These are phyloP conservation scores for Macrobrachium rosenbergii DNA, from an alignment of 1,140 invertebrate genomes.

Conservation along the genomic window DNA sequence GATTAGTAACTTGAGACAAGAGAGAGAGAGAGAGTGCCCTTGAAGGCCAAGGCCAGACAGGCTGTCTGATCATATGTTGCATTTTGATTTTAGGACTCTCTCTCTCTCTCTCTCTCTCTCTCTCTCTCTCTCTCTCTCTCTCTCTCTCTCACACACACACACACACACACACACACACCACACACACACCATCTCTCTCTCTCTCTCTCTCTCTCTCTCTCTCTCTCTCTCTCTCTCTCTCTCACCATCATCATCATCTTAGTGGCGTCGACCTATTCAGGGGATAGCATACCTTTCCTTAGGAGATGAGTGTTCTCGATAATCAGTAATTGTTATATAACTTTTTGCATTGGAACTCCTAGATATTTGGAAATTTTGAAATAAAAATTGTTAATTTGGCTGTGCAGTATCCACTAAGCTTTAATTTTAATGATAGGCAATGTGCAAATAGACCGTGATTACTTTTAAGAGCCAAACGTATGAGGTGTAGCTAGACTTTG, in stretches of 20 bases:
- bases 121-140: not conserved
- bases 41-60: not conserved
- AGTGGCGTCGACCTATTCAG: too few relatives aligned
- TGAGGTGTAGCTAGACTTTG: too few relatives aligned
- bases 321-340: too few relatives aligned
- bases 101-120: not conserved
- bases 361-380: too few relatives aligned
- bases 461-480: too few relatives aligned
- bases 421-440: too few relatives aligned
- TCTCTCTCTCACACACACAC: not conserved
- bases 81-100: not conserved
- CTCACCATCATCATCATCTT: not conserved
- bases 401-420: too few relatives aligned
- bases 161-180: conserved; percentile 19
- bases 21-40: not conserved
- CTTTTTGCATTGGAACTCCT: too few relatives aligned
- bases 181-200: not conserved
- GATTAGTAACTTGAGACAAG: not conserved
- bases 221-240: conserved; percentile 42
- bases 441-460: too few relatives aligned
- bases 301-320: too few relatives aligned
- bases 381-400: too few relatives aligned
- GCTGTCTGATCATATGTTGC: not conserved
- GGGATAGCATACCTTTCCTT: too few relatives aligned
- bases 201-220: conserved; percentile 31